Evolutionary conservation across 1,140 invertebrate species (phyloP).

Genomic region (Hyles vespertilio): DNA sequence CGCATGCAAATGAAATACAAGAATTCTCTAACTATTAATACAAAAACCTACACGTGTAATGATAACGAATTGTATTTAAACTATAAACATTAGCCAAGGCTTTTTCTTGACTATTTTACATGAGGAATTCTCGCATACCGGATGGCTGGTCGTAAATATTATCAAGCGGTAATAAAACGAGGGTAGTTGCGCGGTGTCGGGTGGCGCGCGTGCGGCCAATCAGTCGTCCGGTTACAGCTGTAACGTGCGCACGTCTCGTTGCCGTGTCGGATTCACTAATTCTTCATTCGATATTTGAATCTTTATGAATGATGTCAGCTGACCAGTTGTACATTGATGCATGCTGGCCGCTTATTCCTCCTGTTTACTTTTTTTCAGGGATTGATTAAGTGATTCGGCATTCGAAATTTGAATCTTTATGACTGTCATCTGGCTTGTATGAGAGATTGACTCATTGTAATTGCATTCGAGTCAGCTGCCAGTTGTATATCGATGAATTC

Average conservation of each 20-base stretch:
- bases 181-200: conserved; percentile 35
- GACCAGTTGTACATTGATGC: too few species aligned
- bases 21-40: too few species aligned
- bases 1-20: too few species aligned
- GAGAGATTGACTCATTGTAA: too few species aligned
- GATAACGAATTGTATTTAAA: conserved; percentile 2
- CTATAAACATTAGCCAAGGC: conserved; percentile 6
- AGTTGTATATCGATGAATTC: too few species aligned
- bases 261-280: background rate
- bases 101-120: conserved; percentile 18
- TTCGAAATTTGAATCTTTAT: too few species aligned
- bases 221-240: conserved; percentile 31
- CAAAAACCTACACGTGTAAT: conserved; percentile 3
- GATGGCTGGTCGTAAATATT: conserved; percentile 29
- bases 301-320: background rate
- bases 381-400: too few species aligned
- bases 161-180: conserved; percentile 25
- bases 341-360: too few species aligned
- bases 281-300: background rate
- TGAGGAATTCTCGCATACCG: conserved; percentile 17
- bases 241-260: conserved; percentile 18
- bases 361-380: too few species aligned
- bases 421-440: too few species aligned
- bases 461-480: too few species aligned
- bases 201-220: conserved; percentile 35